A percentile compares a stretch with the other conserved stretches of the same genome.
These are phyloP conservation scores for Zonotrichia leucophrys DNA, from an alignment of 2,113 vertebrate genomes.

Conservation along the genomic window DNA sequence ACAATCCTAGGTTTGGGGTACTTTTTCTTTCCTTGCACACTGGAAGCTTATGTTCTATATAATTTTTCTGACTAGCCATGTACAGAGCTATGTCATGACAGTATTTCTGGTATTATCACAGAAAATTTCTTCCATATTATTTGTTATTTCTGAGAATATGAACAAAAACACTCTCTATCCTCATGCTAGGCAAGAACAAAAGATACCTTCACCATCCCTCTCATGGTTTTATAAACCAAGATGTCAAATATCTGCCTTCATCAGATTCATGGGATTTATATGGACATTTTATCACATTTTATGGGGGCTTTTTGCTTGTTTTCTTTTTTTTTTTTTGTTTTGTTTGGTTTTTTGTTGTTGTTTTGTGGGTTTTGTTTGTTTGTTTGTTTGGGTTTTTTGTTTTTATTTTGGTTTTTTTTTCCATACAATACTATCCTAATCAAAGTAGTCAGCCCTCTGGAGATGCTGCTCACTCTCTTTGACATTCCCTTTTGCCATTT, in stretches of 20 bases:
- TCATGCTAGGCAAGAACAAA: neutral
- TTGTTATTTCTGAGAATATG: neutral
- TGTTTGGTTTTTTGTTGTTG: no score
- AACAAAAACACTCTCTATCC: fast-evolving
- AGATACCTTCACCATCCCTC: neutral
- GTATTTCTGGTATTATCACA: neutral
- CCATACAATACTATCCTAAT: neutral
- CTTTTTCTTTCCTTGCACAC: neutral
- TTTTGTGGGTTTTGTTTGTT: no score
- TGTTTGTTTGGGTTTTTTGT: no score
- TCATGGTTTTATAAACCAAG: neutral
- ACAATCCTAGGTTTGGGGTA: neutral
- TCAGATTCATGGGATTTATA: neutral
- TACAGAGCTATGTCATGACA: neutral
- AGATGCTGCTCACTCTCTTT: neutral
- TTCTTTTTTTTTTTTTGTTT: no score
- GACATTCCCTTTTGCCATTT: neutral
- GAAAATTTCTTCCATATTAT: neutral
- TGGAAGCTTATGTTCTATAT: neutral
- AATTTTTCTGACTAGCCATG: neutral
- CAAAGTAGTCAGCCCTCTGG: neutral
- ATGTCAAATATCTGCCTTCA: neutral
- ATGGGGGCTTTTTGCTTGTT: neutral
- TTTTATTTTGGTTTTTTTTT: neutral
- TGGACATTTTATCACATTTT: neutral